A percentile compares a stretch with the other conserved stretches of the same genome.
phyloP scores from a whole-genome alignment of 2,797 vertebrate genomes.

The Enteromius fasciolatus region DNA sequence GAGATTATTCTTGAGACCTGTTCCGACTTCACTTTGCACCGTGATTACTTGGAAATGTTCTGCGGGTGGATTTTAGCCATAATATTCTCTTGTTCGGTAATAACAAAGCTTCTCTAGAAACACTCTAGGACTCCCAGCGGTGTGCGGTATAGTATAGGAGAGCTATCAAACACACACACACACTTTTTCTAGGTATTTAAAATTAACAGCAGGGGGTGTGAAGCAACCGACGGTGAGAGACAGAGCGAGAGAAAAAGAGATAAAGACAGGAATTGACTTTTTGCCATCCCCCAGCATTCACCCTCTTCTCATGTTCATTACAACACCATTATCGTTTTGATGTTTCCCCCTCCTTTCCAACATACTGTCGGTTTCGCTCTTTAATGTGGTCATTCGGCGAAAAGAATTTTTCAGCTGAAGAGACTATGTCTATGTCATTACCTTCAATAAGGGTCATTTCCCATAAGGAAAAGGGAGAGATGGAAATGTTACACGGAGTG shows the following conservation, averaged over 20 bases:
- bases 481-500: conserved; percentile 33
- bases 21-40: background rate
- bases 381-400: conserved; percentile 55
- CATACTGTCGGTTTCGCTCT: conserved; percentile 49
- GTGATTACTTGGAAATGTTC: background rate
- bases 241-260: conserved; percentile 49
- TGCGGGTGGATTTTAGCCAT: conserved; percentile 14
- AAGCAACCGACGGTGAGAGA: conserved; percentile 46
- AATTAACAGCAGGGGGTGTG: conserved; percentile 55
- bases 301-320: conserved; percentile 50
- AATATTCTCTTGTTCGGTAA: conserved; percentile 23
- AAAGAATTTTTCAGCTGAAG: conserved; percentile 48
- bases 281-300: conserved; percentile 38
- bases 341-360: conserved; percentile 46
- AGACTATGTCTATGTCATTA: conserved; percentile 52
- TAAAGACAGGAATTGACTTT: conserved; percentile 61
- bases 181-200: conserved; percentile 56
- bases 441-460: conserved; percentile 58
- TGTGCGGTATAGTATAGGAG: conserved; percentile 10
- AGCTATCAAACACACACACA: conserved; percentile 25
- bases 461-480: conserved; percentile 21
- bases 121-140: conserved; percentile 35
- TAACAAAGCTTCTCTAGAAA: conserved; percentile 46
- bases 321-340: conserved; percentile 52
- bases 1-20: background rate